Evolutionary conservation across 2,113 vertebrate genomes (phyloP), one percentile per base, ranked within the genome.

Genomic region (Lates calcarifer): DNA sequence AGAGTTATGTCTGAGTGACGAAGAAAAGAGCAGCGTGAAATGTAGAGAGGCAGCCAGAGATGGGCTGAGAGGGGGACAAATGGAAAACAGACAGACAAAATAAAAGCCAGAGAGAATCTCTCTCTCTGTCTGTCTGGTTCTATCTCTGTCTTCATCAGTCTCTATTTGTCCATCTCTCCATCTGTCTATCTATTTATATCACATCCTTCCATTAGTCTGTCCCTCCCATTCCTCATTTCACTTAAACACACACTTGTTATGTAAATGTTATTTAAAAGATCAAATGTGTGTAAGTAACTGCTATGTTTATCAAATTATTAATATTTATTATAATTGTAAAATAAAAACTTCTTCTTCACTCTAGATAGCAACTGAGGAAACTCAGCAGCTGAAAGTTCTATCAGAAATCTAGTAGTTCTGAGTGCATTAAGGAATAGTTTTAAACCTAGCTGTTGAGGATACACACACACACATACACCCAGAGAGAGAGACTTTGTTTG

Each of bases 111-210:
- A 70, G 39, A 64, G 26, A 51, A 43, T 71, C 71, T 60, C 47
- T 63, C 53, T 68, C 53, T n/a, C 2, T n/a, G n/a, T 70, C 51
- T 28, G 17, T 77, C 81, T 65, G n/a, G 68, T 41, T 83, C 68
- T 75, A 56, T 67, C 62, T 81, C 77, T 18, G 28, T 85, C 75
- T 78, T 74, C 67, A 77, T 84, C 64, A 74, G 17, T 73, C 33
- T 83, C 63, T 61, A 68, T 82, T 80, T 72, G 65, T 77, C 79
- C 57, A 66, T 84, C 69, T 31, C 29, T 85, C 83, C 79, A 80
- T 78, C 84, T 69, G 60, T 79, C 51, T 56, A 43, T 84, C 71
- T 85, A 76, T 82, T 82, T 74, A 77, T 80, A 82, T 83, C 75
- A 39, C 67, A 77, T 61, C 53, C 6, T 41, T 76, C 83, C 79